These are phyloP conservation scores for Drosophila formosana DNA, from an alignment of 2,888 invertebrate species.

Conservation along the genomic window DNA sequence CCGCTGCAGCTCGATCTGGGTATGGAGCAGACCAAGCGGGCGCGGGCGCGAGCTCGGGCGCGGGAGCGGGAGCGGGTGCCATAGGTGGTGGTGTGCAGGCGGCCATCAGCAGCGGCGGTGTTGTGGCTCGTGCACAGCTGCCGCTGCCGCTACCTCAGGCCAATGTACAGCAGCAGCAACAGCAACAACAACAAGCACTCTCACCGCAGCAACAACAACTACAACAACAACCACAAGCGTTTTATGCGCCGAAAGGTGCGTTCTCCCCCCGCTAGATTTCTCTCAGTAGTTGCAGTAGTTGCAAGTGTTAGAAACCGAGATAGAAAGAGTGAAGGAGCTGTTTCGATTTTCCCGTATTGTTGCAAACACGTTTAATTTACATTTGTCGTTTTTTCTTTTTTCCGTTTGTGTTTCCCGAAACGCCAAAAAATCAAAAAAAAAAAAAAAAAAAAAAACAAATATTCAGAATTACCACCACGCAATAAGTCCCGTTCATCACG, in stretches of 20 bases:
- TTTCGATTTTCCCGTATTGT: constrained; percentile 27
- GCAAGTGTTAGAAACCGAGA: constrained; percentile 17
- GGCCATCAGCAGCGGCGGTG: constrained; percentile 78
- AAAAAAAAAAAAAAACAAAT: constrained; percentile 34
- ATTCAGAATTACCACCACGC: constrained; percentile 80
- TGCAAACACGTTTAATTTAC: constrained; percentile 54
- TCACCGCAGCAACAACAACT: constrained; percentile 56
- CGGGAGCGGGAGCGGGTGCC: constrained; percentile 54
- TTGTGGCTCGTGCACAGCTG: constrained; percentile 81
- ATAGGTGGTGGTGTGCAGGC: constrained; percentile 77
- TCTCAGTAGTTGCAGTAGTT: constrained; percentile 24
- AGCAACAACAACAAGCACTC: constrained; percentile 66
- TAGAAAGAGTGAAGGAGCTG: constrained; percentile 12
- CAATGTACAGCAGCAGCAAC: constrained; percentile 60
- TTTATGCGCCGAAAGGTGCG: constrained; percentile 90
- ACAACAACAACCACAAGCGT: constrained; percentile 86
- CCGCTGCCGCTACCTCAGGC: constrained; percentile 81
- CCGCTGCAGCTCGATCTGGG: constrained; percentile 67
- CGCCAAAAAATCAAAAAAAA: constrained; percentile 29
- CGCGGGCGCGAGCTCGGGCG: constrained; percentile 46
- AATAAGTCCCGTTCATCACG: constrained; percentile 83
- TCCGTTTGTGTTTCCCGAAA: constrained; percentile 41
- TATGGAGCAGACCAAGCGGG: constrained; percentile 72
- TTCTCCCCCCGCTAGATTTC: constrained; percentile 51
- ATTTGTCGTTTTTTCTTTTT: constrained; percentile 60